These are phyloP conservation scores for Clitarchus hookeri DNA, from an alignment of 2,888 invertebrate species.

Conservation along the genomic window DNA sequence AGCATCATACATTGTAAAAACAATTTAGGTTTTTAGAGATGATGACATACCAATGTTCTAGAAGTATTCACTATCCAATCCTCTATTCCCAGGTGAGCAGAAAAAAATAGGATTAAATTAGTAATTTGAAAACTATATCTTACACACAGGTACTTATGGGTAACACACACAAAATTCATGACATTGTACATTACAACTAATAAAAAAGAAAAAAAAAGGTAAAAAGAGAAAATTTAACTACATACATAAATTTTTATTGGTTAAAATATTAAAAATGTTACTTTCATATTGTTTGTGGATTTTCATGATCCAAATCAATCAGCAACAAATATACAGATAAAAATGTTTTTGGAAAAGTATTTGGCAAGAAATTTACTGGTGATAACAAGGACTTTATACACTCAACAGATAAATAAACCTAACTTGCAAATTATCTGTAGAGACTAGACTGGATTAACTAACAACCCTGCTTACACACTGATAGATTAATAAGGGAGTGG, in stretches of 20 bases:
- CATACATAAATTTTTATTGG: too few relatives aligned
- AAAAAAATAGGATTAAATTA: neutral
- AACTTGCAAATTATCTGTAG: too few relatives aligned
- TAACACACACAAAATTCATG: neutral
- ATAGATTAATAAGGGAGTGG: too few relatives aligned
- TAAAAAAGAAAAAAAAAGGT: neutral
- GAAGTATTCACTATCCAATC: slow-evolving; percentile 5
- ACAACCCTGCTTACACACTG: too few relatives aligned
- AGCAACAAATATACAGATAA: too few relatives aligned
- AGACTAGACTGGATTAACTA: too few relatives aligned
- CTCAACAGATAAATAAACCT: too few relatives aligned
- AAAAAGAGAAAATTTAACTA: too few relatives aligned
- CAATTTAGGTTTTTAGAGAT: neutral
- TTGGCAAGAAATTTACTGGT: too few relatives aligned
- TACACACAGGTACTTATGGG: neutral
- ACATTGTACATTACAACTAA: neutral
- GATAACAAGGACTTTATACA: too few relatives aligned
- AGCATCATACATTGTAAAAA: too few relatives aligned
- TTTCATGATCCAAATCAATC: neutral
- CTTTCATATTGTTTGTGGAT: neutral
- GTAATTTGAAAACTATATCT: neutral
- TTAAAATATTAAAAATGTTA: neutral
- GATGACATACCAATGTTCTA: neutral
- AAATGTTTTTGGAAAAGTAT: too few relatives aligned
- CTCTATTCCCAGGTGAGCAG: neutral